These are phyloP conservation scores for Antennarius striatus DNA, from an alignment of 2,113 vertebrate genomes.

Conservation along the genomic window DNA sequence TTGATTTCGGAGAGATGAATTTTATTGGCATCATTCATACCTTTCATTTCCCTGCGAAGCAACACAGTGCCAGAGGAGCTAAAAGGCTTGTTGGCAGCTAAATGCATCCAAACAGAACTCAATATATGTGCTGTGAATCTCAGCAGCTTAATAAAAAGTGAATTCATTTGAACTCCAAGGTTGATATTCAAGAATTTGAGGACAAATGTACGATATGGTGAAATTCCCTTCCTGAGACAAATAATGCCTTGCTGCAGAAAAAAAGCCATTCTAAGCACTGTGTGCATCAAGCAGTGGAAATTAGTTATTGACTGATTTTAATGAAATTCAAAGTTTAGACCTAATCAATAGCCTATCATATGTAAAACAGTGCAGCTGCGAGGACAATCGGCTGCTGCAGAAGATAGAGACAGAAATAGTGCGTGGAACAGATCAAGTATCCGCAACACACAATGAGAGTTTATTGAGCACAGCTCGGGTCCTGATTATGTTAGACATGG, in stretches of 20 bases:
- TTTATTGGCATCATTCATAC: slow-evolving; percentile 55
- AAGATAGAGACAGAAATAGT: slow-evolving; percentile 46
- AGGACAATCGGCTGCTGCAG: slow-evolving; percentile 25
- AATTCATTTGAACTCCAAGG: slow-evolving; percentile 52
- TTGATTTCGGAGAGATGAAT: slow-evolving; percentile 60
- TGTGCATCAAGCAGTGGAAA: slow-evolving; percentile 78
- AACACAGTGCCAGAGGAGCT: slow-evolving; percentile 63
- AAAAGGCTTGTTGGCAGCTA: slow-evolving; percentile 77
- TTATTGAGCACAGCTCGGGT: slow-evolving; percentile 51
- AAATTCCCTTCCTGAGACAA: slow-evolving; percentile 50
- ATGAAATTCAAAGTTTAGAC: slow-evolving; percentile 84
- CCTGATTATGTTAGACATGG: slow-evolving; percentile 45
- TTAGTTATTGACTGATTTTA: slow-evolving; percentile 82
- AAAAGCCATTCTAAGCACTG: slow-evolving; percentile 61
- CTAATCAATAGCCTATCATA: slow-evolving; percentile 80
- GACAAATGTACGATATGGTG: slow-evolving; percentile 45
- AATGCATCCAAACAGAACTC: slow-evolving; percentile 55
- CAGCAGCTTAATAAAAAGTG: slow-evolving; percentile 55
- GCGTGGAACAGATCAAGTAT: slow-evolving; percentile 56
- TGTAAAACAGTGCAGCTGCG: slow-evolving; percentile 77
- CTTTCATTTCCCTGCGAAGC: slow-evolving; percentile 52
- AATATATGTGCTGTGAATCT: slow-evolving; percentile 45
- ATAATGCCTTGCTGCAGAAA: slow-evolving; percentile 67
- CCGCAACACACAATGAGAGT: slow-evolving; percentile 56
- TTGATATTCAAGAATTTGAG: slow-evolving; percentile 49